phyloP scores from a whole-genome alignment of 2,113 vertebrate species.

The Caracal caracal region DNA sequence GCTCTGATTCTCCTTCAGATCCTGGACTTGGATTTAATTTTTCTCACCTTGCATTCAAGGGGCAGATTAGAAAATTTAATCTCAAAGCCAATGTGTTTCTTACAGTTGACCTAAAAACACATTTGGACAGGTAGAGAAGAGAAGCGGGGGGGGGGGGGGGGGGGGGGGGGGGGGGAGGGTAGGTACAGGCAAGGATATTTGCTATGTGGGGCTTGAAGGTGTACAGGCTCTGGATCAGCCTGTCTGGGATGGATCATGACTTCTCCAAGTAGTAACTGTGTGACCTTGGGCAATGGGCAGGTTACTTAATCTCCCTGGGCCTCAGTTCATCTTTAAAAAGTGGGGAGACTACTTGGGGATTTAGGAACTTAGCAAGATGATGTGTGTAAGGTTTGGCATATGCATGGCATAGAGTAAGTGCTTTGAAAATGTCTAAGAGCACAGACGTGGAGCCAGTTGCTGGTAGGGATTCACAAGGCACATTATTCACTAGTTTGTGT shows the following conservation, averaged over 20 bases:
- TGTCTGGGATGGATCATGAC: background rate
- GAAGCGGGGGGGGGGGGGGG: background rate
- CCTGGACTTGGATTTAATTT: background rate
- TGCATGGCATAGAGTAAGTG: background rate
- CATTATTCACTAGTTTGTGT: background rate
- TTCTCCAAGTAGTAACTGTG: background rate
- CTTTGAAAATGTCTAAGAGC: background rate
- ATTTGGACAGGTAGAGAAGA: background rate
- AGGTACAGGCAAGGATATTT: background rate
- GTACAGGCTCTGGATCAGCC: background rate
- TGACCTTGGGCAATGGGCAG: background rate
- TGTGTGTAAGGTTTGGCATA: background rate
- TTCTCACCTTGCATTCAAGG: background rate
- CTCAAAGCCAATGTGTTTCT: background rate
- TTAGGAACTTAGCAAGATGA: background rate
- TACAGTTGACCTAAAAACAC: background rate
- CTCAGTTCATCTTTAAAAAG: slow-evolving; percentile 47
- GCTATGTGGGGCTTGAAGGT: background rate
- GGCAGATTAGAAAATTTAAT: background rate
- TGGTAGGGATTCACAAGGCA: background rate
- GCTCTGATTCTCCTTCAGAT: background rate
- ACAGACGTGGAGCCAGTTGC: background rate
- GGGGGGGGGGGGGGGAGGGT: no score
- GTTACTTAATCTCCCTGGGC: background rate
- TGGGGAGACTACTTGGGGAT: background rate